Conservation (phyloP, 92 coral and sea anemone species). For the Meandrina meandrites region DNA sequence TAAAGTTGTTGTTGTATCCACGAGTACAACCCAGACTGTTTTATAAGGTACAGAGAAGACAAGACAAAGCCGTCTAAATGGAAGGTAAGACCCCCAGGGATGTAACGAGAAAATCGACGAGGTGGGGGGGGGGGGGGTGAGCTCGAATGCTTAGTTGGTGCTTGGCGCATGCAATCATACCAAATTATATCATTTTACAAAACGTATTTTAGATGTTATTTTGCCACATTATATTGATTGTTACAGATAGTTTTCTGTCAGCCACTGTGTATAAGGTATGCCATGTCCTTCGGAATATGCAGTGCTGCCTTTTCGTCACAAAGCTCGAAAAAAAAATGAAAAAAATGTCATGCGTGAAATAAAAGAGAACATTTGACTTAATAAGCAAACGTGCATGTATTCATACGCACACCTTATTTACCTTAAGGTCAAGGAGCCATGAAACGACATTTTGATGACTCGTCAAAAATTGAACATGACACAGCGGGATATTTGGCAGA, state of each 20-base stretch:
- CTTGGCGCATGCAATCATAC: no score
- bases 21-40: slow-evolving; percentile 79
- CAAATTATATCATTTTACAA: no score
- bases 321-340: not conserved
- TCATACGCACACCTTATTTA: not conserved
- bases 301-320: not conserved
- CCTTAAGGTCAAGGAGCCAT: not conserved
- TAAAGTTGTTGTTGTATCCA: no score
- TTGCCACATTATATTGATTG: no score
- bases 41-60: slow-evolving; percentile 71
- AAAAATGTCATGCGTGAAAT: no score
- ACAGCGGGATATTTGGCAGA: not conserved
- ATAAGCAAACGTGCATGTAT: not conserved
- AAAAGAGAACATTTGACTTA: not conserved
- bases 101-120: not conserved
- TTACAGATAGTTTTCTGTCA: no score
- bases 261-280: no score
- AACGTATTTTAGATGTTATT: no score
- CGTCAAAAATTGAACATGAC: not conserved
- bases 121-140: not conserved
- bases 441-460: not conserved
- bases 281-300: not conserved
- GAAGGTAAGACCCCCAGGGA: slow-evolving; percentile 64
- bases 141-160: not conserved
- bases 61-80: slow-evolving; percentile 68